Percentiles rank a stretch among this genome's conserved stretches.
These are phyloP conservation scores for Stenchaetothrips biformis DNA, from an alignment of 2,888 invertebrate genomes.

Conservation along the genomic window DNA sequence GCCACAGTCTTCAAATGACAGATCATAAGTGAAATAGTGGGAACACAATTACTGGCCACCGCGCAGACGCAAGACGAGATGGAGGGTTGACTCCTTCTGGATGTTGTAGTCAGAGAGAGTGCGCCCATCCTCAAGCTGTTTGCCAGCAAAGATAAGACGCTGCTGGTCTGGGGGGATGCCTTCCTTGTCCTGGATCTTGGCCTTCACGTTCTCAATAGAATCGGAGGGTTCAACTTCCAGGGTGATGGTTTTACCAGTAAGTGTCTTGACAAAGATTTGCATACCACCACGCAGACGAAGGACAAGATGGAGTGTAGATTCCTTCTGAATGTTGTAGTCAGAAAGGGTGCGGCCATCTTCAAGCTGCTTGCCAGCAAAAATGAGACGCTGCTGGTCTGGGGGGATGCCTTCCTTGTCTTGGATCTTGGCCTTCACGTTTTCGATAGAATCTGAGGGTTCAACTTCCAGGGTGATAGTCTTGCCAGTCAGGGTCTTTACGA, in stretches of 20 bases:
- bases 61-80: not conserved
- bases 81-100: not conserved
- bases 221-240: not conserved
- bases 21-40: not conserved
- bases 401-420: not conserved
- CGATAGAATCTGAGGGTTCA: not conserved
- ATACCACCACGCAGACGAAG: conserved; percentile 7
- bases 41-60: not conserved
- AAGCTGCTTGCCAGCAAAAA: conserved; percentile 3
- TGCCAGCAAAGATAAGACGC: conserved; percentile 6
- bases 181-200: conserved; percentile 14
- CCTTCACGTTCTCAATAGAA: conserved; percentile 10
- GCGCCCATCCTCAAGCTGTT: not conserved
- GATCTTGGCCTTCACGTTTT: conserved; percentile 7
- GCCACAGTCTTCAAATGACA: not conserved
- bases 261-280: not conserved
- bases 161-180: conserved; percentile 19
- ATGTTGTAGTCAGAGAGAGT: conserved; percentile 14
- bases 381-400: conserved; percentile 12
- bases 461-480: conserved; percentile 10
- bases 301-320: not conserved
- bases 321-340: conserved; percentile 1
- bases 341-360: not conserved
- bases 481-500: not conserved
- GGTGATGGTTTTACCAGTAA: not conserved